These are phyloP conservation scores for Cremastobaeus sp. DNA, from an alignment of 2,888 invertebrate genomes.

Conservation along the genomic window DNA sequence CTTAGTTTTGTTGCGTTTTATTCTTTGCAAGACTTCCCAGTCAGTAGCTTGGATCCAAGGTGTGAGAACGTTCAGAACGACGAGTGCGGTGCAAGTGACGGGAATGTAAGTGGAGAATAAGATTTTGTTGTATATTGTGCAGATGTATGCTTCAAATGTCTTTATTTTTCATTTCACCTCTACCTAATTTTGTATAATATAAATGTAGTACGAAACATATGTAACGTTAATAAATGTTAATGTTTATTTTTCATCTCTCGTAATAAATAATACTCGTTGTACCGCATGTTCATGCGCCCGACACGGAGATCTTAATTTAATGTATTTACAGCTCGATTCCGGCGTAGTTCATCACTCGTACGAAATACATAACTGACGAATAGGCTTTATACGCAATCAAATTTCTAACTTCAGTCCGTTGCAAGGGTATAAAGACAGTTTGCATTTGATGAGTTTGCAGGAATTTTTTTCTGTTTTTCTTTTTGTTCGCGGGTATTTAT, in stretches of 20 bases:
- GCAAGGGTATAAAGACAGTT: conserved; percentile 22
- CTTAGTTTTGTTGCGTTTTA: neutral
- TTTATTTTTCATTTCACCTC: conserved; percentile 68
- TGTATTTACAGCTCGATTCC: conserved; percentile 42
- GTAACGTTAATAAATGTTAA: conserved; percentile 75
- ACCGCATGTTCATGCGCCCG: conserved; percentile 29
- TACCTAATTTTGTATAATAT: conserved; percentile 70
- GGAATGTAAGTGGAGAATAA: conserved; percentile 38
- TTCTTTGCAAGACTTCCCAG: conserved; percentile 26
- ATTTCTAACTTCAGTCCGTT: conserved; percentile 32
- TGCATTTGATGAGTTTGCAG: conserved; percentile 21
- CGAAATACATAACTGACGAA: conserved; percentile 25
- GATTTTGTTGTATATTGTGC: conserved; percentile 31
- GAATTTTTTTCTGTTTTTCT: neutral
- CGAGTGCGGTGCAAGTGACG: conserved; percentile 28
- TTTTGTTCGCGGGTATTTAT: neutral
- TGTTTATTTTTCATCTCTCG: conserved; percentile 70
- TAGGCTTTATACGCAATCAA: conserved; percentile 15
- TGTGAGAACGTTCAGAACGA: neutral
- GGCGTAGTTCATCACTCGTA: conserved; percentile 11
- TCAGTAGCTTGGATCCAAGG: neutral
- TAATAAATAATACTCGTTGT: conserved; percentile 66
- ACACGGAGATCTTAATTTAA: conserved; percentile 20
- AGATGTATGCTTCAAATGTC: conserved; percentile 60
- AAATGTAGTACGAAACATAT: conserved; percentile 63